phyloP scores from a whole-genome alignment of 2,113 vertebrate species.

The Phainopepla nitens region DNA sequence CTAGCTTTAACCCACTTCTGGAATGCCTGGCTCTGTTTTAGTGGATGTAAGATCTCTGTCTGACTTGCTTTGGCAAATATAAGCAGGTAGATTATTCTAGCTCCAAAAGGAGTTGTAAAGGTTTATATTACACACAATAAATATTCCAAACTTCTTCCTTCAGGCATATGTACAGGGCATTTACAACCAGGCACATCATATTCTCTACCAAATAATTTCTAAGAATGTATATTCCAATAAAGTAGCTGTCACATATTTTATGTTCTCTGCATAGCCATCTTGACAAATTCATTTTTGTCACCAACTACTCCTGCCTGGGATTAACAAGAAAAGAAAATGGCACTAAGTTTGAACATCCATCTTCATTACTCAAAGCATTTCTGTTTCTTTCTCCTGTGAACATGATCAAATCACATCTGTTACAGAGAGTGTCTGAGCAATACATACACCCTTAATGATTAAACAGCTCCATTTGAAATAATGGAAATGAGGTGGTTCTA shows the following conservation, averaged over 20 bases:
- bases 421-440: background rate
- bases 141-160: background rate
- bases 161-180: background rate
- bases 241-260: constrained; percentile 8
- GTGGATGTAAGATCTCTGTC: constrained; percentile 83
- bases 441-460: background rate
- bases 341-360: constrained; percentile 61
- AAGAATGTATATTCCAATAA: constrained; percentile 11
- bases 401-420: background rate
- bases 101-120: background rate
- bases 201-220: constrained; percentile 22
- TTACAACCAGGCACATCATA: background rate
- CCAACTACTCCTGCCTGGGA: constrained; percentile 75
- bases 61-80: constrained; percentile 80
- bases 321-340: constrained; percentile 78
- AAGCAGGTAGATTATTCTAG: background rate
- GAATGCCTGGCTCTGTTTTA: constrained; percentile 78
- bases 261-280: constrained; percentile 73
- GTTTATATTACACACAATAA: background rate
- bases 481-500: background rate
- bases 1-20: constrained; percentile 74
- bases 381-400: background rate
- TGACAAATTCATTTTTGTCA: constrained; percentile 82
- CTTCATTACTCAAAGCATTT: background rate
- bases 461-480: background rate